Conservation (phyloP, 2,888 invertebrate species). For the Phrixothrix hirtus region DNA sequence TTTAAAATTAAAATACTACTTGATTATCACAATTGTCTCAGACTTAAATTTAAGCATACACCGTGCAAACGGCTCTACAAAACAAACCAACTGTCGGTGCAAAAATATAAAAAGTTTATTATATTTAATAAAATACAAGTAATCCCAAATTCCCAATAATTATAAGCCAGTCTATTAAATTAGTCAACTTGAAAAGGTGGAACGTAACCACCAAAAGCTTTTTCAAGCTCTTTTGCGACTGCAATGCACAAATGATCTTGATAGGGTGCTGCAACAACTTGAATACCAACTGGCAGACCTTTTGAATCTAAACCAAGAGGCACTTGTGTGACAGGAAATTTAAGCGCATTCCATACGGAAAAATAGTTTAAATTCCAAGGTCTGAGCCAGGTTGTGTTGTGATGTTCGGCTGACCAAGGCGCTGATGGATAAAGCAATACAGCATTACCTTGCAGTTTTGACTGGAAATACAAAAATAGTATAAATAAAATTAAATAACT, state of each 20-base stretch:
- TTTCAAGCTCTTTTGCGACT: slow-evolving; percentile 71
- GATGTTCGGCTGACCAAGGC: slow-evolving; percentile 79
- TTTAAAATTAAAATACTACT: too few relatives aligned
- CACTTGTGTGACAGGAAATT: slow-evolving; percentile 82
- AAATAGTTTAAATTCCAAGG: slow-evolving; percentile 86
- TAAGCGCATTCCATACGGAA: slow-evolving; percentile 81
- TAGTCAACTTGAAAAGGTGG: slow-evolving; percentile 56
- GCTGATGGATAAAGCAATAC: slow-evolving; percentile 83
- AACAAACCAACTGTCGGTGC: too few relatives aligned
- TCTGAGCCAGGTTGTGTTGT: slow-evolving; percentile 75
- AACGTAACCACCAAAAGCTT: slow-evolving; percentile 71
- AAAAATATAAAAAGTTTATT: too few relatives aligned
- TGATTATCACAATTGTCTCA: too few relatives aligned
- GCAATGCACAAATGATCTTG: slow-evolving; percentile 75
- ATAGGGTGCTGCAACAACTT: slow-evolving; percentile 72
- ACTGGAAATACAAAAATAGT: slow-evolving; percentile 50
- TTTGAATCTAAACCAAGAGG: slow-evolving; percentile 73
- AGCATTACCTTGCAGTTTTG: slow-evolving; percentile 74
- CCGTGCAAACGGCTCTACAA: too few relatives aligned
- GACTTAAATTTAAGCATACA: too few relatives aligned
- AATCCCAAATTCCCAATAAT: too few relatives aligned
- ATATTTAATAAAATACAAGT: too few relatives aligned
- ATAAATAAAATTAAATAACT: not conserved
- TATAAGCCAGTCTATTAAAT: not conserved
- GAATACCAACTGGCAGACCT: slow-evolving; percentile 79